Conservation (phyloP, 2,888 invertebrate species). For the Suillia variegata region DNA sequence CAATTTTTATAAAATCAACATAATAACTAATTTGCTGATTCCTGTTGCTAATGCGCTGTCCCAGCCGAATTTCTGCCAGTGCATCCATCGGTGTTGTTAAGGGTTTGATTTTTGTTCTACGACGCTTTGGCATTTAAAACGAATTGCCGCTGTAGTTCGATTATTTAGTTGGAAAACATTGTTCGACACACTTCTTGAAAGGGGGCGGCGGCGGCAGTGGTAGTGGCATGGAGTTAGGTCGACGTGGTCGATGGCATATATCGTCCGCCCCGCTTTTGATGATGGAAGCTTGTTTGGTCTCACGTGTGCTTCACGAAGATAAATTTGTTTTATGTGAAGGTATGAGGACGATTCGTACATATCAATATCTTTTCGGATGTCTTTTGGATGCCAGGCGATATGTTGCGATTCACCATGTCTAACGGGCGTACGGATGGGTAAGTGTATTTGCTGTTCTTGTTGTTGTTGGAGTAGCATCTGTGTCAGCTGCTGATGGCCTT, state of each 20-base stretch:
- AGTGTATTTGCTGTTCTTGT: too few relatives aligned
- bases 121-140: slow-evolving; percentile 46
- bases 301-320: slow-evolving; percentile 34
- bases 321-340: slow-evolving; percentile 33
- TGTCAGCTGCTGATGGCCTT: slow-evolving; percentile 54
- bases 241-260: not conserved
- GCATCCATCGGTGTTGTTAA: not conserved
- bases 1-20: too few relatives aligned
- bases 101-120: slow-evolving; percentile 32
- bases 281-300: slow-evolving; percentile 46
- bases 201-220: not conserved
- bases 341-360: slow-evolving; percentile 46
- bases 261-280: slow-evolving; percentile 35
- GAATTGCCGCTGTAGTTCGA: slow-evolving; percentile 52
- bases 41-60: not conserved
- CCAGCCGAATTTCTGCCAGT: not conserved
- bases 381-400: not conserved
- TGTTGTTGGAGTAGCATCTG: slow-evolving; percentile 37
- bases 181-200: slow-evolving; percentile 28
- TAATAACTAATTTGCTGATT: too few relatives aligned
- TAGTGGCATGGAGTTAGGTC: not conserved
- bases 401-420: not conserved
- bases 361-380: slow-evolving; percentile 41
- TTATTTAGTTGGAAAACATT: slow-evolving; percentile 38
- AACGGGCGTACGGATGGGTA: not conserved